These are phyloP conservation scores for Rhea pennata DNA, from an alignment of 2,113 vertebrate species.

Conservation along the genomic window DNA sequence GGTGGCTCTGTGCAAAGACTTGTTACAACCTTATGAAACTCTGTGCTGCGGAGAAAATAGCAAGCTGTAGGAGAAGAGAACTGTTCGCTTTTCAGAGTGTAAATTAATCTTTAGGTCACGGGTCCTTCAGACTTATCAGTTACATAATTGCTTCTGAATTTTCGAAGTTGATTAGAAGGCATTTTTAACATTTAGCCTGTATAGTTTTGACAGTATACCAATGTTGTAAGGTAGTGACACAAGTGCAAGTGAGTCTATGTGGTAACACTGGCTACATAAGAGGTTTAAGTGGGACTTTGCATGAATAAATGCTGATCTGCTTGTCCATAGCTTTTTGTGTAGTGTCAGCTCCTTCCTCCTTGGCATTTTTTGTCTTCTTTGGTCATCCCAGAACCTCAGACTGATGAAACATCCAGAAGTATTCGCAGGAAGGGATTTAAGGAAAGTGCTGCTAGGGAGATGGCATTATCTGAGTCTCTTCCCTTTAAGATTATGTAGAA, in stretches of 20 bases:
- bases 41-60: neutral
- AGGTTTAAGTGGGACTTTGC: neutral
- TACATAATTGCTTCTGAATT: neutral
- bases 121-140: neutral
- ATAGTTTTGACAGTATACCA: neutral
- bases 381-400: neutral
- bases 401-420: neutral
- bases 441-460: neutral
- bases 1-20: neutral
- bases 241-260: neutral
- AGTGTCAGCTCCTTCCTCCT: neutral
- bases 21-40: neutral
- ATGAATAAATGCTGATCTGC: neutral
- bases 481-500: neutral
- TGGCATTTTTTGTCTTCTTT: neutral
- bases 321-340: neutral
- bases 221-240: fast-evolving
- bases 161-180: neutral
- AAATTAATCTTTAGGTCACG: neutral
- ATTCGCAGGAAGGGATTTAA: neutral
- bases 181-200: neutral
- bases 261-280: neutral
- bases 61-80: neutral
- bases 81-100: neutral
- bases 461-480: neutral